Base-by-base conservation (phyloP, 2,113 vertebrate genomes). In the Willisornis vidua region DNA sequence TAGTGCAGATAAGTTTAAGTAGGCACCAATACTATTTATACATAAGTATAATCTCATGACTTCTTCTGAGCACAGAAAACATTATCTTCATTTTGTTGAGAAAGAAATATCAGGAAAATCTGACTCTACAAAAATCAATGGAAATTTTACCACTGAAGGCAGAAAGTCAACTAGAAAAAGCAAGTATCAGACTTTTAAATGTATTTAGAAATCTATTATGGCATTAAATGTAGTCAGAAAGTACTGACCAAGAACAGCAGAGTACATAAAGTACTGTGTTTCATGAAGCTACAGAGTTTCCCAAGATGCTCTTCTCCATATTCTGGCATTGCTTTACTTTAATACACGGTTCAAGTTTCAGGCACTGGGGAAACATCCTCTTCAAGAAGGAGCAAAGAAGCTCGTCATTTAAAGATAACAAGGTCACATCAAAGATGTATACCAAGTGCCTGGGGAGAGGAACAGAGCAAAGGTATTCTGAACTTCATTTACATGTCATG, bases 161-260 rank as follows among this genome's bases (percentile, higher is more conserved):
- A 83, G 67, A 46, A 79, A 0, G 0, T 90, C 46, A 83, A 54
- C 62, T 46, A 82, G 71, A 54, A 90, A 87, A 72, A 57, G 4
- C n/a, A 85, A 68, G 35, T 16, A 87, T 4, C 28, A 79, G 66
- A 73, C 33, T 82, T 94, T 16, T 14, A 65, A 95, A 73, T 78
- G 62, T 71, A 83, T 91, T 91, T 90, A 80, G 82, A 70, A 86
- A 94, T 87, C 71, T 90, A 59, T 79, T 82, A 83, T 3, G 10
- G 37, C 51, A 80, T 63, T 46, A 95, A 89, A 90, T 45, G 63
- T 46, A 87, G 71, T 51, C 71, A 83, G 91, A 95, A 97, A 96
- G 59, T 25, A 68, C 39, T 59, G 73, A 83, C 23, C 29, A 91
- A 87, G 83, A 70, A 85, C 49, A 72, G 23, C 35, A 55, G 28